Percentiles rank a stretch among this genome's conserved stretches.
Evolutionary conservation across 2,113 vertebrate genomes (phyloP).

Genomic region (Pica pica): DNA sequence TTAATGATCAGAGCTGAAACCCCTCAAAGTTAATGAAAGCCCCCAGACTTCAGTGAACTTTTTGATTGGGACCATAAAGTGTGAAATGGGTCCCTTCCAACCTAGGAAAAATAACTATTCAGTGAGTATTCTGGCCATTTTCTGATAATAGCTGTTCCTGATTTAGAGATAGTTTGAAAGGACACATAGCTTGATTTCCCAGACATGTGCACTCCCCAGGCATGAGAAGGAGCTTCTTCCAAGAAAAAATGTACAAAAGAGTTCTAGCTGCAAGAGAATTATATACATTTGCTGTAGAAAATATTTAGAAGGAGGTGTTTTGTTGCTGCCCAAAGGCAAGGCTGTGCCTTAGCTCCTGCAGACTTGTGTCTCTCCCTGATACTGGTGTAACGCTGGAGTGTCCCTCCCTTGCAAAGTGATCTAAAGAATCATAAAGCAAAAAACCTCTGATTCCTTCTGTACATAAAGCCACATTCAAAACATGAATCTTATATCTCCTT

Average conservation of each 20-base stretch:
- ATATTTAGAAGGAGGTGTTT: not conserved
- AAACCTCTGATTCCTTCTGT: not conserved
- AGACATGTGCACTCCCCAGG: not conserved
- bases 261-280: not conserved
- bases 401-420: not conserved
- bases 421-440: not conserved
- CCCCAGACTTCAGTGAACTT: not conserved
- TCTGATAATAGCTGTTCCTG: not conserved
- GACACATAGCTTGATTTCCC: not conserved
- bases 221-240: not conserved
- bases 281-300: not conserved
- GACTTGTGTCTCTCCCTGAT: not conserved
- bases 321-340: not conserved
- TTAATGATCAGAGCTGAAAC: not conserved
- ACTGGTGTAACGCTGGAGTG: not conserved
- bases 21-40: not conserved
- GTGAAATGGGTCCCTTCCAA: not conserved
- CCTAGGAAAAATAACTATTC: not conserved
- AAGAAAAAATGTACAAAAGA: not conserved
- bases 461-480: not conserved
- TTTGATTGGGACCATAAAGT: not conserved
- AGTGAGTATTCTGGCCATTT: not conserved
- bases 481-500: not conserved
- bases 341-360: not conserved
- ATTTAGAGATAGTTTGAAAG: not conserved